These are phyloP conservation scores for Erpetoichthys calabaricus DNA, from an alignment of 2,797 vertebrate genomes.

Conservation along the genomic window DNA sequence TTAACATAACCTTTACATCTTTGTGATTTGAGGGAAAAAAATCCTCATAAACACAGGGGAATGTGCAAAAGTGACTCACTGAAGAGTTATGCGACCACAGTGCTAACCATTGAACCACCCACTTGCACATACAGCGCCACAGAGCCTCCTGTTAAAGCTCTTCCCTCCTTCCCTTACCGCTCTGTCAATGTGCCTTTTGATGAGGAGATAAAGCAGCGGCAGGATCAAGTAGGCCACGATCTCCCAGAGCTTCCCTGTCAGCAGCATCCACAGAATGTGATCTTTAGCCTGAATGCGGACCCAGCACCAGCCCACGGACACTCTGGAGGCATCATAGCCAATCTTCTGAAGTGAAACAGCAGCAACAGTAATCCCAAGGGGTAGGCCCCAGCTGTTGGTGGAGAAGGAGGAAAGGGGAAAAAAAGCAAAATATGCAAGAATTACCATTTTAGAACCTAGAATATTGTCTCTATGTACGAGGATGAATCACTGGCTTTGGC, in stretches of 20 bases:
- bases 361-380: slow-evolving; percentile 62
- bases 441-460: too few relatives aligned
- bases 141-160: too few relatives aligned
- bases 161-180: slow-evolving; percentile 54
- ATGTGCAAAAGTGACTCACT: too few relatives aligned
- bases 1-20: too few relatives aligned
- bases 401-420: neutral
- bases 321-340: slow-evolving; percentile 81
- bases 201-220: slow-evolving; percentile 76
- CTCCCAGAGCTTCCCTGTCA: slow-evolving; percentile 88
- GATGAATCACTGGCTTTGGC: too few relatives aligned
- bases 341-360: slow-evolving; percentile 78
- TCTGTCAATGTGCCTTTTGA: slow-evolving; percentile 75
- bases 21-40: too few relatives aligned
- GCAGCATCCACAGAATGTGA: slow-evolving; percentile 78
- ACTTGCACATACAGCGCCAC: too few relatives aligned
- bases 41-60: too few relatives aligned
- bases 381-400: slow-evolving; percentile 72
- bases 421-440: neutral
- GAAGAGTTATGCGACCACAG: too few relatives aligned
- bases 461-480: too few relatives aligned
- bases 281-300: slow-evolving; percentile 61
- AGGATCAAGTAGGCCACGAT: slow-evolving; percentile 76
- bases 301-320: slow-evolving; percentile 97
- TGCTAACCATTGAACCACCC: too few relatives aligned